A percentile compares a stretch with the other conserved stretches of the same genome.
phyloP scores from a whole-genome alignment of 2,113 vertebrate genomes.

The Platysternon megacephalum region DNA sequence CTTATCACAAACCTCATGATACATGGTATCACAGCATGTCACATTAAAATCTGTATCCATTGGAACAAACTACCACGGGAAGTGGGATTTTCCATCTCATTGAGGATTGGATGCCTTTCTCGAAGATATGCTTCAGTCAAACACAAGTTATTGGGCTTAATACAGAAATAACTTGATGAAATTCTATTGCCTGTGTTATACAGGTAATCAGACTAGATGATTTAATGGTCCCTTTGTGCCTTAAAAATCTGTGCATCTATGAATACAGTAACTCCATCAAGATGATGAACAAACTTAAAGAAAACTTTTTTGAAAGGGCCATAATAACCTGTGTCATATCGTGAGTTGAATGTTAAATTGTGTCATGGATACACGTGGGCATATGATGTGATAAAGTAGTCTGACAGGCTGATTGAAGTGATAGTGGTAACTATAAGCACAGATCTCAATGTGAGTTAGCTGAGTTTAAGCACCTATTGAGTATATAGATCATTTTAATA shows the following conservation, averaged over 20 bases:
- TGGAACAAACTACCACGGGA: neutral
- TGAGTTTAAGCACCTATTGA: neutral
- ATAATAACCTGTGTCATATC: accelerated
- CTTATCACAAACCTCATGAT: neutral
- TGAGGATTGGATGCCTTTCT: neutral
- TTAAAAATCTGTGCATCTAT: neutral
- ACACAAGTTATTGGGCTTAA: neutral
- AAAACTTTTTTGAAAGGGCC: neutral
- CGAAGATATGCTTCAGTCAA: neutral
- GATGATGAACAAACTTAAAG: neutral
- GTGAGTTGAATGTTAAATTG: accelerated
- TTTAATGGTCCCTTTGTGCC: neutral
- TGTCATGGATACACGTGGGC: accelerated
- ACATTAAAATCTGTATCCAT: conserved; percentile 10
- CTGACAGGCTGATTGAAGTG: neutral
- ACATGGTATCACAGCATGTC: neutral
- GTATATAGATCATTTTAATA: neutral
- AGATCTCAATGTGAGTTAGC: neutral
- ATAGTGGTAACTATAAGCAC: accelerated
- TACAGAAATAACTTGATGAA: neutral
- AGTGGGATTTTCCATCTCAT: conserved; percentile 10
- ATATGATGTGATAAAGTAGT: neutral
- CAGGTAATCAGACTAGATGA: neutral
- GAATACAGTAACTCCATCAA: neutral
- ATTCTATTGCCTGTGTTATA: neutral